These are phyloP conservation scores for Drosophila bocki DNA, from an alignment of 1,140 invertebrate genomes.

Conservation along the genomic window DNA sequence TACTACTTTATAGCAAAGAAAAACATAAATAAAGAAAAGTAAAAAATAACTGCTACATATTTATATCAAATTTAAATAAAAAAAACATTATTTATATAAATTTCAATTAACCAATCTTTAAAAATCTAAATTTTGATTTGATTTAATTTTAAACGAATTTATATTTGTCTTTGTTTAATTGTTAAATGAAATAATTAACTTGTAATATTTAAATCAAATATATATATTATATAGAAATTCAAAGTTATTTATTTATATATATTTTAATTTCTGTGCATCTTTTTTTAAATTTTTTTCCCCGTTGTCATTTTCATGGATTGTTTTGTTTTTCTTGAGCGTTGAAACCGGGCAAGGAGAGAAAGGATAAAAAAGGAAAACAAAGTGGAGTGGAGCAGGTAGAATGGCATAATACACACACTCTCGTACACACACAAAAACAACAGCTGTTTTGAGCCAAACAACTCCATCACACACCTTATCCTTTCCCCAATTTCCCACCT, in stretches of 20 bases:
- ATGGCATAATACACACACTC: slow-evolving; percentile 41
- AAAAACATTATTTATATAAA: no score
- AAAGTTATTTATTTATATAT: no score
- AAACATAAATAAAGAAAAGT: no score
- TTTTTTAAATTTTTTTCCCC: slow-evolving; percentile 6
- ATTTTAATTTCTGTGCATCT: background rate
- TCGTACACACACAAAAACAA: slow-evolving; percentile 46
- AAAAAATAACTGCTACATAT: no score
- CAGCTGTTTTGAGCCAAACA: slow-evolving; percentile 45
- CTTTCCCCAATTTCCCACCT: slow-evolving; percentile 7
- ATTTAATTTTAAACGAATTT: no score
- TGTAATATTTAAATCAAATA: no score
- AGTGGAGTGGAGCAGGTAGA: slow-evolving; percentile 22
- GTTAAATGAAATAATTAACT: background rate
- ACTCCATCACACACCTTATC: background rate
- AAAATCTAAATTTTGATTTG: no score
- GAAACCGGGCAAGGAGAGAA: background rate
- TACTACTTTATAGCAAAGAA: no score
- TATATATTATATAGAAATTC: no score
- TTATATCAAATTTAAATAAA: no score
- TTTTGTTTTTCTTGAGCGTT: slow-evolving; percentile 19
- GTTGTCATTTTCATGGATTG: slow-evolving; percentile 8
- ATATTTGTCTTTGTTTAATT: background rate
- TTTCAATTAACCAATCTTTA: no score
- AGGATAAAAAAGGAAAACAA: background rate